Evolutionary conservation across 1,140 invertebrate genomes (phyloP), one percentile per base, ranked within the genome.

Genomic region (Orius insidiosus): DNA sequence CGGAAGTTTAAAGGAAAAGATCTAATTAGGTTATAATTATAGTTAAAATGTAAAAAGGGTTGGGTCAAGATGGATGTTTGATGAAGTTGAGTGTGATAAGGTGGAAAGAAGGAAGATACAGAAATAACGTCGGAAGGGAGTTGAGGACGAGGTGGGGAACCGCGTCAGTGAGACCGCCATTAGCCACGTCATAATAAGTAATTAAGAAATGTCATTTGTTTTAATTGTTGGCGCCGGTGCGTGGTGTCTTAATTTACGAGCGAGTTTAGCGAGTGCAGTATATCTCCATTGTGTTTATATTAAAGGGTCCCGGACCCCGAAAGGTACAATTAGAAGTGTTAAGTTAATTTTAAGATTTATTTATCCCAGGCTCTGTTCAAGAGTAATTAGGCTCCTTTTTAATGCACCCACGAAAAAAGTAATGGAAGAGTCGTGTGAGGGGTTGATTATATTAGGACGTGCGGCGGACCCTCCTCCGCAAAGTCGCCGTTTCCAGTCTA

Each of bases 161-260:
- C 33, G 6, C 33, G 42, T 44, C 40, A 30, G 13, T 48, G 39
- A 30, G 37, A 36, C 48, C 34, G 19, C 43, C 42, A 47, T 47
- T 47, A 46, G 43, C 47, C 11, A 37, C 45, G 38, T 49, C 48
- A 53, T 53, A 53, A 53, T 53, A 50, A 53, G 48, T 53, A 53
- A 53, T 53, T 53, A 53, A 53, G 51, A 53, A 47, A 50, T 47
- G 48, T 53, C 48, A 53, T 53, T 53, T 50, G 51, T 53, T 53
- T 48, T 48, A 53, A 53, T 53, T 53, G 48, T 53, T 47, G 44
- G 49, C 40, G 32, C 40, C 49, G 45, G 45, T 51, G 49, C 38
- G 44, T 42, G 31, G 32, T 44, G 11, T 10, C 35, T 37, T 51
- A 46, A 51, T 51, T 51, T 51, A 51, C 44, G 49, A 24, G 32